Conservation (phyloP, 2,888 invertebrate genomes). For the Diploptera punctata region DNA sequence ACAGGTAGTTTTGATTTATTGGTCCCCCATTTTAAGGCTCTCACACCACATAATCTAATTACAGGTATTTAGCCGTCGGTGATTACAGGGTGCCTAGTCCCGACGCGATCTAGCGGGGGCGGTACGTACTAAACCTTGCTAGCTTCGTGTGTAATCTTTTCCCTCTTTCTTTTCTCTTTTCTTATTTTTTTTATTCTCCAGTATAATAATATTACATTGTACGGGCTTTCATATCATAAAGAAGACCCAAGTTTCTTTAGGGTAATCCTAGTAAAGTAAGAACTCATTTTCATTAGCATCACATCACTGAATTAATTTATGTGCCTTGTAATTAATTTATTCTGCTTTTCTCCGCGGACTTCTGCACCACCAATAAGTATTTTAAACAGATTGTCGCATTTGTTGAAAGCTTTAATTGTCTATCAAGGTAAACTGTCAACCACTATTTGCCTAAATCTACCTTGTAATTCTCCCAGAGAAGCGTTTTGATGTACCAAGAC, state of each 20-base stretch:
- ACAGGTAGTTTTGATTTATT: constrained; percentile 40
- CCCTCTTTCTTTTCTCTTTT: background rate
- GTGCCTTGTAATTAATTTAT: background rate
- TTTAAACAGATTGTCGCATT: too few species aligned
- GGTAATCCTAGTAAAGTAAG: background rate
- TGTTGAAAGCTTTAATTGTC: too few species aligned
- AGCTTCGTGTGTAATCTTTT: constrained; percentile 27
- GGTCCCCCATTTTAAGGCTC: constrained; percentile 38
- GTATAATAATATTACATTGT: background rate
- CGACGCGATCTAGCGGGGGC: constrained; percentile 31
- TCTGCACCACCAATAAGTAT: too few species aligned
- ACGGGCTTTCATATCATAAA: constrained; percentile 3
- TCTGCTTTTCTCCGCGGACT: background rate
- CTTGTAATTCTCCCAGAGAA: too few species aligned
- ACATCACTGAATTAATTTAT: background rate
- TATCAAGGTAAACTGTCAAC: too few species aligned
- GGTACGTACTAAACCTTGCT: constrained; percentile 32
- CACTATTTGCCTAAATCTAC: too few species aligned
- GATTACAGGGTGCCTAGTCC: constrained; percentile 37
- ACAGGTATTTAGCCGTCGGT: constrained; percentile 40
- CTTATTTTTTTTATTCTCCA: background rate
- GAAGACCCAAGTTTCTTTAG: background rate
- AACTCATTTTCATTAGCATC: constrained; percentile 7
- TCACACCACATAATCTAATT: constrained; percentile 40
- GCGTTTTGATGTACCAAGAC: too few species aligned